phyloP scores from a whole-genome alignment of 2,797 vertebrate species.

The Ctenochaetus hawaiiensis region DNA sequence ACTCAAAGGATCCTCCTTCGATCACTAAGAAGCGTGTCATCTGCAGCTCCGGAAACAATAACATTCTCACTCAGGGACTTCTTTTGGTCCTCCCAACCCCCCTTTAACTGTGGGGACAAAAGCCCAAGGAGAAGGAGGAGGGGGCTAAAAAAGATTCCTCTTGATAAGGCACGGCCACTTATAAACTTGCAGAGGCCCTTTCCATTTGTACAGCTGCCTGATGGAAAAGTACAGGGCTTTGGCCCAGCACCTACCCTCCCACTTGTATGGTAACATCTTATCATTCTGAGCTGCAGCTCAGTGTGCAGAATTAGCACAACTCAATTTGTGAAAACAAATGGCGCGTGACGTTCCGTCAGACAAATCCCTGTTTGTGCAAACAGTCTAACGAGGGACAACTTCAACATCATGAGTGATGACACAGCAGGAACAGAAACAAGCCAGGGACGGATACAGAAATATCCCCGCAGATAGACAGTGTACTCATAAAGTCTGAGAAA shows the following conservation, averaged over 20 bases:
- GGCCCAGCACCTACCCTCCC: constrained; percentile 18
- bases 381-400: constrained; percentile 45
- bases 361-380: constrained; percentile 68
- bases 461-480: background rate
- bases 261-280: constrained; percentile 22
- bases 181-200: constrained; percentile 58
- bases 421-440: constrained; percentile 41
- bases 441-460: background rate
- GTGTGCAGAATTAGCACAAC: constrained; percentile 70
- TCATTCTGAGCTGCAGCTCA: constrained; percentile 44
- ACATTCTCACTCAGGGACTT: constrained; percentile 52
- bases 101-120: constrained; percentile 35
- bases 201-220: constrained; percentile 61
- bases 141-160: constrained; percentile 3
- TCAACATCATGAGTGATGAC: constrained; percentile 48
- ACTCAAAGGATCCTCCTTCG: constrained; percentile 14
- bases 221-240: constrained; percentile 77
- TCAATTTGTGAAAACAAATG: constrained; percentile 76
- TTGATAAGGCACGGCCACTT: constrained; percentile 46
- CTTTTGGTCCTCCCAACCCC: constrained; percentile 9
- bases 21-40: constrained; percentile 56
- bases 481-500: background rate
- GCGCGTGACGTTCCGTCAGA: constrained; percentile 66
- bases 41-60: constrained; percentile 69
- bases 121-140: constrained; percentile 43